A percentile compares a stretch with the other conserved stretches of the same genome.
Evolutionary conservation across 2,888 invertebrate species (phyloP).

Genomic region (Oligia latruncula): DNA sequence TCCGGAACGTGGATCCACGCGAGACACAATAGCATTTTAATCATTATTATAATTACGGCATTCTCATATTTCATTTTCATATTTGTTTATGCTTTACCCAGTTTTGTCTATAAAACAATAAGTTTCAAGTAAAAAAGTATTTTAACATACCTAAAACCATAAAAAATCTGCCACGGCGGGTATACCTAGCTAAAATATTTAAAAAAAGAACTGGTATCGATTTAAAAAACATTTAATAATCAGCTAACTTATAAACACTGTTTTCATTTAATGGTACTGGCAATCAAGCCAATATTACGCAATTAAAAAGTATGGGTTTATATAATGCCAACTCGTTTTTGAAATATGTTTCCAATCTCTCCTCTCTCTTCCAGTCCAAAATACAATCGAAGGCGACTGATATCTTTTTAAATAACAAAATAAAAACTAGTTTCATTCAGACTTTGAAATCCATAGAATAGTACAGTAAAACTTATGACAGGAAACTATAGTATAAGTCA

Average conservation of each 20-base stretch:
- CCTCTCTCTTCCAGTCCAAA: background rate
- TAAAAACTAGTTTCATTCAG: background rate
- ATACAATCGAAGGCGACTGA: slow-evolving; percentile 5
- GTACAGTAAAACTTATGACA: background rate
- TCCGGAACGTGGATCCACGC: too few species aligned
- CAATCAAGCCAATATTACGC: background rate
- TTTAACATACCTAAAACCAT: background rate
- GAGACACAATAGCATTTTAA: too few species aligned
- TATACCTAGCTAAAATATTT: background rate
- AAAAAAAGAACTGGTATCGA: background rate
- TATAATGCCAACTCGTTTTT: slow-evolving; percentile 13
- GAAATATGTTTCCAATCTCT: background rate
- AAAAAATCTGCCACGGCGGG: background rate
- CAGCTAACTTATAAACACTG: background rate
- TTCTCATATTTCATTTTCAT: background rate
- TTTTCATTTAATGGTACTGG: background rate
- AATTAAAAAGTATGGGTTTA: slow-evolving; percentile 1
- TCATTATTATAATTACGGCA: too few species aligned
- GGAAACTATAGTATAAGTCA: background rate
- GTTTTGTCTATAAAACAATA: background rate
- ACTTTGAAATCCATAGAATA: background rate
- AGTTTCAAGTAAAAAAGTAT: too few species aligned
- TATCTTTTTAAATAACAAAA: background rate
- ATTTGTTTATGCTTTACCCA: background rate
- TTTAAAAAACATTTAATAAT: slow-evolving; percentile 5